Conservation (phyloP, 2,797 vertebrate species). For the Labroides dimidiatus region DNA sequence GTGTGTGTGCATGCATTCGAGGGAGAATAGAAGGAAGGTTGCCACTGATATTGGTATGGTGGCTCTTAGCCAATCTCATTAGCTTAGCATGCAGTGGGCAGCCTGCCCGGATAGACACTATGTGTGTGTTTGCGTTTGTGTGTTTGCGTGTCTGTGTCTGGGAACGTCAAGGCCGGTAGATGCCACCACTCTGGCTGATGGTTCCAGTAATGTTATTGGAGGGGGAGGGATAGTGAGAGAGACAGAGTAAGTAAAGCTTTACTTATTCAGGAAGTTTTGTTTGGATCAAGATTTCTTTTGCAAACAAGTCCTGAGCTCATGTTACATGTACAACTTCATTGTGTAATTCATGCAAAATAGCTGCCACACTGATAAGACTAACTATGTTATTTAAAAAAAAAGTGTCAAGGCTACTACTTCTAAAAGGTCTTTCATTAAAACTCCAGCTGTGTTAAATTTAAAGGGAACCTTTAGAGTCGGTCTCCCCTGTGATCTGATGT, state of each 20-base stretch:
- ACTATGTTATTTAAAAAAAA: too few species aligned
- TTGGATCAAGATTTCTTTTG: neutral
- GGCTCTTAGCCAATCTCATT: slow-evolving; percentile 80
- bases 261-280: neutral
- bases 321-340: neutral
- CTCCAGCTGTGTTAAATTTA: neutral
- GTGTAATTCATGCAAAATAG: neutral
- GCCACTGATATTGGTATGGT: slow-evolving; percentile 74
- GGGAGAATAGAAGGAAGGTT: slow-evolving; percentile 62
- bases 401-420: too few species aligned
- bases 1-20: slow-evolving; percentile 23
- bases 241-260: neutral
- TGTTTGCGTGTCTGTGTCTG: slow-evolving; percentile 36
- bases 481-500: neutral
- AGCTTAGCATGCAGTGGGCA: slow-evolving; percentile 81
- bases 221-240: slow-evolving; percentile 30
- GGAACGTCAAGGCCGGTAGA: slow-evolving; percentile 68
- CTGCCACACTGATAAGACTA: neutral
- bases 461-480: neutral
- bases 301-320: neutral
- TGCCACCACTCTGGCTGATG: slow-evolving; percentile 80
- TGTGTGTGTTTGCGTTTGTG: slow-evolving; percentile 33
- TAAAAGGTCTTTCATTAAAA: too few species aligned
- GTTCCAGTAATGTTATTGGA: slow-evolving; percentile 76
- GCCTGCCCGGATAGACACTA: slow-evolving; percentile 61